A percentile compares a stretch with the other conserved stretches of the same genome.
These are phyloP conservation scores for Tenualosa thibaudeaui DNA, from an alignment of 2,797 vertebrate species.

Conservation along the genomic window DNA sequence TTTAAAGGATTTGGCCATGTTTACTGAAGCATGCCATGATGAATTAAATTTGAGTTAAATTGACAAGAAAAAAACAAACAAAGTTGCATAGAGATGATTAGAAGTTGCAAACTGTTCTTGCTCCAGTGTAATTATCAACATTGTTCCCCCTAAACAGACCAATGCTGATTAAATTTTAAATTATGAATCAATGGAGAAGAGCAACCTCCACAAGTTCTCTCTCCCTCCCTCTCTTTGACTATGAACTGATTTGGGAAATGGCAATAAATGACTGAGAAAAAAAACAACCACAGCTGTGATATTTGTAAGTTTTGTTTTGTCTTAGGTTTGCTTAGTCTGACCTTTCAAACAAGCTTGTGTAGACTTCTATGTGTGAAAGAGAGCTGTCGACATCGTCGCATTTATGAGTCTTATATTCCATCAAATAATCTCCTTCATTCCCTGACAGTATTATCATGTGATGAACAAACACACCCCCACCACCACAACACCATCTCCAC, in stretches of 20 bases:
- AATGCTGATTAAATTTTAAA: slow-evolving; percentile 32
- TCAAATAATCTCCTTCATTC: neutral
- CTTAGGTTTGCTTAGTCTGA: neutral
- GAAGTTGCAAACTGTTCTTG: slow-evolving; percentile 8
- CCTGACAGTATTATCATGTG: neutral
- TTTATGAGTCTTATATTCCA: neutral
- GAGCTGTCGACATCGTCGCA: too few relatives aligned
- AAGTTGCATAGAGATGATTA: slow-evolving; percentile 31
- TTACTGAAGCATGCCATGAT: slow-evolving; percentile 29
- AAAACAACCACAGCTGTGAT: neutral
- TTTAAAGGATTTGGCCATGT: slow-evolving; percentile 29
- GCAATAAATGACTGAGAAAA: neutral
- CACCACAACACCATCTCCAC: neutral
- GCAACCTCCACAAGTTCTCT: neutral
- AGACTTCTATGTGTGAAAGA: neutral
- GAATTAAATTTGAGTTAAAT: slow-evolving; percentile 19
- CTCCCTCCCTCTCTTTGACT: neutral
- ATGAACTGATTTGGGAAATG: neutral
- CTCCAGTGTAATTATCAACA: slow-evolving; percentile 35
- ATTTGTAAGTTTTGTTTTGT: neutral
- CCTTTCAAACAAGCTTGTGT: neutral
- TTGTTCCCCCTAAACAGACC: slow-evolving; percentile 37
- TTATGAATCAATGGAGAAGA: slow-evolving; percentile 19
- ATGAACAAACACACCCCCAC: neutral
- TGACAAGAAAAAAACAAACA: slow-evolving; percentile 28